Conservation (phyloP, 2,888 invertebrate genomes). For the Limnephilus auricula region DNA sequence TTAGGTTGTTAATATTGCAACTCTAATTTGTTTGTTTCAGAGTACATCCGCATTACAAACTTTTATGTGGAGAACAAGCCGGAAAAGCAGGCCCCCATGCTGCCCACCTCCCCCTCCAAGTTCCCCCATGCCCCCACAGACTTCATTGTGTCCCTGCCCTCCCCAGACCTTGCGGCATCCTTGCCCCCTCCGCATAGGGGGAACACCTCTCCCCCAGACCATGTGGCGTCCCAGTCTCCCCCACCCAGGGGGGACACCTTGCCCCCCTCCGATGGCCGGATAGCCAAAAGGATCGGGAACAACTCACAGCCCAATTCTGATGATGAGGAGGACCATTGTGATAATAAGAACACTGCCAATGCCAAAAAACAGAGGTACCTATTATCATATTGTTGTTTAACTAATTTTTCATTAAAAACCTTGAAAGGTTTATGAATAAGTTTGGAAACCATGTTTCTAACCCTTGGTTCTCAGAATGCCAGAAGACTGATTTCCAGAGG, state of each 20-base stretch:
- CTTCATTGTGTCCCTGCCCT: not conserved
- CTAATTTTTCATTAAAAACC: too few species aligned
- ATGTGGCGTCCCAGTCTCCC: not conserved
- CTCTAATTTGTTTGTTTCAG: not conserved
- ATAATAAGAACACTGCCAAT: not conserved
- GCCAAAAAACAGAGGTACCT: not conserved
- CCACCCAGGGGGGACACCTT: not conserved
- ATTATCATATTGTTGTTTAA: not conserved
- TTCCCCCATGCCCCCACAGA: not conserved
- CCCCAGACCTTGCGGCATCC: too few species aligned
- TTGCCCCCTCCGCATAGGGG: not conserved
- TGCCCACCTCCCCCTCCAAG: not conserved
- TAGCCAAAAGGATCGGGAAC: not conserved
- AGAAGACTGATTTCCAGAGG: too few species aligned
- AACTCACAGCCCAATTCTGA: not conserved
- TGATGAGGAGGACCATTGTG: constrained; percentile 1
- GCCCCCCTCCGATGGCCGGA: not conserved
- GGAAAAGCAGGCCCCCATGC: not conserved
- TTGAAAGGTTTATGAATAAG: not conserved
- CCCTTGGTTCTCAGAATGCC: too few species aligned
- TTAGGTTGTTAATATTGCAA: not conserved
- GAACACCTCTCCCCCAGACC: too few species aligned
- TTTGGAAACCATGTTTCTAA: not conserved
- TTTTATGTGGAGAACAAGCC: not conserved
- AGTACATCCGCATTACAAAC: not conserved